Evolutionary conservation across 2,797 vertebrate species (phyloP), one percentile per base, ranked within the genome.

Genomic region (Myoxocephalus aenaeus): DNA sequence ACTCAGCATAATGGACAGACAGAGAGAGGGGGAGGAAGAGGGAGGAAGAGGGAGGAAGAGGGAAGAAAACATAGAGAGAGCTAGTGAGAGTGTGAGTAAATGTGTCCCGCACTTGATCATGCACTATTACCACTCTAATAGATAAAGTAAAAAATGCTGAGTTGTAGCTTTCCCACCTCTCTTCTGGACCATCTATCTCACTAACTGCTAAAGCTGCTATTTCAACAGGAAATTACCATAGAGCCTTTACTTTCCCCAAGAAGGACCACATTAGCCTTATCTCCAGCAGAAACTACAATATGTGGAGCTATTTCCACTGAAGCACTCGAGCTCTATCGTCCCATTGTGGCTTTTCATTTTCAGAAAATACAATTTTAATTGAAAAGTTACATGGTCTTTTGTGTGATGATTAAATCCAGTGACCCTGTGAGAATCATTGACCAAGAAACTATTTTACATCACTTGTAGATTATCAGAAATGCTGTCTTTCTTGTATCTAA

Each of bases 131-230:
- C 70, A 58, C 86, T 91, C 89, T 92, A 90, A 94, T 93, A 94
- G 91, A 93, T 93, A 93, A 93, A 92, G 91, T 90, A 78, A 84
- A 90, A 92, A 92, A 82, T 82, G 93, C 93, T 93, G 93, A 93
- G 80, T 89, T 83, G 84, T 89, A 69, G 73, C 88, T 94, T 90
- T 86, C 48, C 64, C 87, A 75, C 78, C 85, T 89, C 87, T 87
- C 84, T 79, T 58, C 75, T 65, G 83, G 84, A 89, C 89, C 84
- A 93, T 94, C 91, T 91, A 92, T 94, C 92, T 92, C 86, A 85
- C 90, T 93, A 93, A 93, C 87, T 66, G 91, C 84, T 83, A 4
- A 90, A 91, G 91, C 91, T 88, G 86, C 83, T 87, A 84, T 89
- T 92, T 90, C 90, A 88, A 80, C 87, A 88, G 91, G 90, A 93